These are phyloP conservation scores for Zaprionus lachaisei DNA, from an alignment of 1,140 invertebrate genomes.

Conservation along the genomic window DNA sequence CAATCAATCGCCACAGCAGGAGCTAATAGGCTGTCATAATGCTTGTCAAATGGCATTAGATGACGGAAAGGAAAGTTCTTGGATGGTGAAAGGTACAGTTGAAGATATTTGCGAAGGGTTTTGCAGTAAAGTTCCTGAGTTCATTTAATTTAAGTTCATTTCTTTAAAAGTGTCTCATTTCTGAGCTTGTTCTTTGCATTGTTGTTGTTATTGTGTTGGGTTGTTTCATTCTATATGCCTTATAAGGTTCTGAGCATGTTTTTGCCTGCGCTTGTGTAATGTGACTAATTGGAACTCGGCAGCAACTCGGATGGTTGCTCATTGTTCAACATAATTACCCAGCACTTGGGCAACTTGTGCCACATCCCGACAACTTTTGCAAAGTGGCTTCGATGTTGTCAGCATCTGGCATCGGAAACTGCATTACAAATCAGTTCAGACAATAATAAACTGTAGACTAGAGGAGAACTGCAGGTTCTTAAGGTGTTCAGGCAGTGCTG, in stretches of 20 bases:
- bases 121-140: not conserved
- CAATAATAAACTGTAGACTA: slow-evolving; percentile 15
- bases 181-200: not conserved
- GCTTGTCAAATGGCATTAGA: slow-evolving; percentile 25
- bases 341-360: slow-evolving; percentile 29
- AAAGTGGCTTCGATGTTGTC: slow-evolving; percentile 26
- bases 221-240: slow-evolving; percentile 49
- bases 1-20: slow-evolving; percentile 27
- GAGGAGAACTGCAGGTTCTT: not conserved
- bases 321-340: slow-evolving; percentile 66
- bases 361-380: slow-evolving; percentile 23
- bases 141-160: not conserved
- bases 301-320: slow-evolving; percentile 58
- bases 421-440: slow-evolving; percentile 43
- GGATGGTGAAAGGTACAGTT: not conserved
- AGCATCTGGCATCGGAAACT: not conserved
- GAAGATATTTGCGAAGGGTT: not conserved
- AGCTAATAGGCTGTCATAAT: slow-evolving; percentile 44
- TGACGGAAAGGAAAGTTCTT: not conserved
- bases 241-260: slow-evolving; percentile 53
- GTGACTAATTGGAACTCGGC: slow-evolving; percentile 63
- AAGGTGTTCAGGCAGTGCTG: not conserved
- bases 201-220: slow-evolving; percentile 20
- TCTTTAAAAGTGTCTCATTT: not conserved
- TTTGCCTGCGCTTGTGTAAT: slow-evolving; percentile 54